Evolutionary conservation across 2,113 vertebrate genomes (phyloP).

Genomic region (Rhabdomys dilectus): DNA sequence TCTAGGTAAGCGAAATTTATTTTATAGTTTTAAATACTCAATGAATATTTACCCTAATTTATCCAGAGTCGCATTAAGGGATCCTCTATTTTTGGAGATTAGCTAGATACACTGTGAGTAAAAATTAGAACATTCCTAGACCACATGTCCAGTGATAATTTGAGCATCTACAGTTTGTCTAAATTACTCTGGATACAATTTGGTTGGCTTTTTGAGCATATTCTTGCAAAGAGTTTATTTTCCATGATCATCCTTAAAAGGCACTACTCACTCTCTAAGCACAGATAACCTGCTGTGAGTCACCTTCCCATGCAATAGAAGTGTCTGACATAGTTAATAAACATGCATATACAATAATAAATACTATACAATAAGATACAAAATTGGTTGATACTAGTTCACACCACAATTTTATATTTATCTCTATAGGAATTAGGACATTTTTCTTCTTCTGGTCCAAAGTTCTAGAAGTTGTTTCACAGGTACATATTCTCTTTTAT

Average conservation of each 20-base stretch:
- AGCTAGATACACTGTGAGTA: not conserved
- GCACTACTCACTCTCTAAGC: not conserved
- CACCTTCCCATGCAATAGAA: not conserved
- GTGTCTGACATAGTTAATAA: not conserved
- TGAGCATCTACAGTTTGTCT: not conserved
- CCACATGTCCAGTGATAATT: not conserved
- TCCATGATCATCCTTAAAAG: not conserved
- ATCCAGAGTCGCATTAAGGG: not conserved
- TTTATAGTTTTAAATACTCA: conserved; percentile 2
- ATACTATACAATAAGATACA: not conserved
- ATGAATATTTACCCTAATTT: not conserved
- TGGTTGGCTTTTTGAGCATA: not conserved
- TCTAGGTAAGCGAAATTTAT: not conserved
- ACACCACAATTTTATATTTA: not conserved
- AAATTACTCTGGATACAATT: not conserved
- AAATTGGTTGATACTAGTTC: not conserved
- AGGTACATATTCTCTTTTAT: not conserved
- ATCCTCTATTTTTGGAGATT: not conserved
- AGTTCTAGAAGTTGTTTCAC: not conserved
- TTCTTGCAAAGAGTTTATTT: not conserved
- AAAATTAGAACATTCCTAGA: not conserved
- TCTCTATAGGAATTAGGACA: not conserved
- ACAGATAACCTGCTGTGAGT: not conserved
- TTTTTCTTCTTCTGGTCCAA: not conserved
- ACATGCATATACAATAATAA: not conserved